Percentiles rank a stretch among this genome's conserved stretches.
Evolutionary conservation across 2,797 vertebrate genomes (phyloP).

Genomic region (Chaenodraco wilsoni): DNA sequence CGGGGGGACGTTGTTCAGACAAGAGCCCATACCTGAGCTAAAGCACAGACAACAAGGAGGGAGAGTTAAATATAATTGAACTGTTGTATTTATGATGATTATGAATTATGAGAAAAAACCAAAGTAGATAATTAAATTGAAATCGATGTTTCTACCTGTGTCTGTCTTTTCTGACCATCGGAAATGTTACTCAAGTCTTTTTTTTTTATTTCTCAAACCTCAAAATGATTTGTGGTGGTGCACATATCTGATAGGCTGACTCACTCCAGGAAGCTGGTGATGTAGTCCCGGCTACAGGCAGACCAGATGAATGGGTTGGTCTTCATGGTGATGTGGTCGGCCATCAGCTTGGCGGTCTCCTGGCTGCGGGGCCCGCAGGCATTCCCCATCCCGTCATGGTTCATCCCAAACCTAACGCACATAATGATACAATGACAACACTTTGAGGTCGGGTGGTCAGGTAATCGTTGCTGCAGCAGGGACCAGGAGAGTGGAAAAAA

Average conservation of each 20-base stretch:
- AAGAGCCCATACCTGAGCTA: constrained; percentile 95
- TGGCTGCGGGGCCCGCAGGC: constrained; percentile 93
- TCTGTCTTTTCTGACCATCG: constrained; percentile 29
- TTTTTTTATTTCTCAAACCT: constrained; percentile 32
- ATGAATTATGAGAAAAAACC: not conserved
- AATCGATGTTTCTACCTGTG: not conserved
- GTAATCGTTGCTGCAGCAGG: constrained; percentile 29
- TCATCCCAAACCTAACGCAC: constrained; percentile 94
- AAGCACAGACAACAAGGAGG: constrained; percentile 3
- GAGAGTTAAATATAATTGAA: not conserved
- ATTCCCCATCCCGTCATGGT: constrained; percentile 97
- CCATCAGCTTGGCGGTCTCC: constrained; percentile 98
- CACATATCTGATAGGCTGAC: constrained; percentile 66
- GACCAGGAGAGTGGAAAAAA: constrained; percentile 28
- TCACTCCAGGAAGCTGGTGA: constrained; percentile 99
- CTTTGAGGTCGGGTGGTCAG: constrained; percentile 39
- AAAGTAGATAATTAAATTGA: not conserved
- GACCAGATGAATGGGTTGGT: constrained; percentile 99
- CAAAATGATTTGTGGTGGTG: constrained; percentile 56
- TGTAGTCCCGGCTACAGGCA: constrained; percentile 96
- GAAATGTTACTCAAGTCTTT: constrained; percentile 17
- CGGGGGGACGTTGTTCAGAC: constrained; percentile 94
- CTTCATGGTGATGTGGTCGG: constrained; percentile 99
- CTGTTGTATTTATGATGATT: not conserved
- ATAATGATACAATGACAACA: constrained; percentile 59